These are phyloP conservation scores for Osmoderma eremita DNA, from an alignment of 2,888 invertebrate species.

Conservation along the genomic window DNA sequence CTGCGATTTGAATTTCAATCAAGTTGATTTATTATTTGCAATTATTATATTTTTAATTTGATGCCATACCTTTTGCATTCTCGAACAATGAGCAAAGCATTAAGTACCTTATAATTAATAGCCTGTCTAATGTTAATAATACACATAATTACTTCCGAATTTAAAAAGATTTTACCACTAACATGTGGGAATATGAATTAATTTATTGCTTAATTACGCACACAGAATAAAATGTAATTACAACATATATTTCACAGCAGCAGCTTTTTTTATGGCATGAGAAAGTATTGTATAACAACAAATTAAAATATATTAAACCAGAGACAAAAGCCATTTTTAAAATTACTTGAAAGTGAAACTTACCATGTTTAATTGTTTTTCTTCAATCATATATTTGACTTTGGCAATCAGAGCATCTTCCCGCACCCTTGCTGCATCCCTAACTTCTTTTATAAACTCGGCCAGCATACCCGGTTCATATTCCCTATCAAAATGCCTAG, in stretches of 20 bases:
- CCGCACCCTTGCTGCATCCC: conserved; percentile 76
- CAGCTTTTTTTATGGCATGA: not conserved
- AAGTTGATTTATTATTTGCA: not conserved
- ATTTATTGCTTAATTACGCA: conserved; percentile 21
- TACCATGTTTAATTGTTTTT: conserved; percentile 65
- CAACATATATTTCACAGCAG: not conserved
- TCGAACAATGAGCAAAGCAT: not conserved
- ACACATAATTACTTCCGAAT: not conserved
- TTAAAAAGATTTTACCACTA: conserved; percentile 10
- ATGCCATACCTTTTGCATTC: not conserved
- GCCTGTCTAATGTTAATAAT: not conserved
- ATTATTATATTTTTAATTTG: not conserved
- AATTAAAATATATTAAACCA: conserved; percentile 2
- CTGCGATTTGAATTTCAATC: not conserved
- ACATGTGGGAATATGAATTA: conserved; percentile 22
- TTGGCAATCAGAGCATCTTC: conserved; percentile 76
- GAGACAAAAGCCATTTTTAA: no score
- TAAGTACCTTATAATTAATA: no score
- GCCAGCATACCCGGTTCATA: conserved; percentile 80
- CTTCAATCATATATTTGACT: conserved; percentile 70
- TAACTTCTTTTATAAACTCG: conserved; percentile 77
- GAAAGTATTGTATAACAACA: not conserved
- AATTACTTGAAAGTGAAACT: conserved; percentile 48
- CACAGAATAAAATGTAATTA: conserved; percentile 12
- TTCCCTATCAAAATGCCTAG: conserved; percentile 59